Base-by-base conservation (phyloP, 2,888 invertebrate genomes). In the Linnaemya vulpina region DNA sequence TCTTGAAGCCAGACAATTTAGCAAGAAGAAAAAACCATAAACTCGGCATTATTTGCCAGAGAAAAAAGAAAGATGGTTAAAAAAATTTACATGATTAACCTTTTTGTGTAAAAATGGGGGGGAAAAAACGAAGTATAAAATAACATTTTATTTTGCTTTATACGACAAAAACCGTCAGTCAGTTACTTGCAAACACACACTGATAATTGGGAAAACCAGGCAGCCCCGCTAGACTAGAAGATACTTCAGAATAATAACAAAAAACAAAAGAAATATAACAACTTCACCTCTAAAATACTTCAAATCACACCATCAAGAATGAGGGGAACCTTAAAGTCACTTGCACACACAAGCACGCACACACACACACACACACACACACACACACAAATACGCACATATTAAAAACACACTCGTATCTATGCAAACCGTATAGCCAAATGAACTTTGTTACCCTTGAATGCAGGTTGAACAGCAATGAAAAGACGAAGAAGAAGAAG, bases 1-100 rank as follows among this genome's bases (percentile, higher is more conserved):
- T 78, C 82, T 85, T 85, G 85, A 85, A 85, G 85, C 85, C 85
- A 85, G 85, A 85, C 85, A 85, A 85, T 85, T 85, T 85, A 85
- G 75, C 82, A 71, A 85, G 58, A 62, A 85, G 70, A 83, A 82
- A 80, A 77, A 63, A 30, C 2, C 30, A 30, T 30, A 79, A 82
- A 38, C 53, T 71, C 78, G 71, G 40, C 71, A 75, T 82, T 82
- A 85, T 79, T 75, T 82, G 74, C 77, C 65, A 68, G 22, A 46
- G 17, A 17, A 35, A 51, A 1, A 20, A 43, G 62, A 62, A 63
- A 43, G 55, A 13, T 25, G 49, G 65, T 0, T n/a, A 75, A 78
- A 80, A 79, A 83, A 83, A 76, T 68, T 79, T 80, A 86, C 83
- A 83, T 86, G 83, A 86, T 86, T 83, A 86, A 83, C 86, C 83